Evolutionary conservation across 2,888 invertebrate species (phyloP).

Genomic region (Callimorpha dominula): DNA sequence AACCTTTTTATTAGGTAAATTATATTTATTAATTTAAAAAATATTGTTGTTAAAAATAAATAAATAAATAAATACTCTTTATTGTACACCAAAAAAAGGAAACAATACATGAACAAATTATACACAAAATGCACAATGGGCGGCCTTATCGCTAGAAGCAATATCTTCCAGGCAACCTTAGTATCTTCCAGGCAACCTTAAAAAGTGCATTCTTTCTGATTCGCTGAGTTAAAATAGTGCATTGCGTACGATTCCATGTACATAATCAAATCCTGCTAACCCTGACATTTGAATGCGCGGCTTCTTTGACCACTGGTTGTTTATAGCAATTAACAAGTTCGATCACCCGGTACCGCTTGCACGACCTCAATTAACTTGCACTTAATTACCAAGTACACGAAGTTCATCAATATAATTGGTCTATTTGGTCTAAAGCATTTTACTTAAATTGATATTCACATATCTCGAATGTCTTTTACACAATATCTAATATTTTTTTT

Average conservation of each 20-base stretch:
- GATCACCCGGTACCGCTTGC: slow-evolving; percentile 37
- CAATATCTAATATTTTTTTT: not conserved
- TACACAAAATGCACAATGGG: no score
- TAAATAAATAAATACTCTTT: no score
- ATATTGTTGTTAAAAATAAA: not conserved
- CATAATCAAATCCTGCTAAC: slow-evolving; percentile 37
- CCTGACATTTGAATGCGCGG: slow-evolving; percentile 57
- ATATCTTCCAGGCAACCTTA: no score
- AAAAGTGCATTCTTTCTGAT: not conserved
- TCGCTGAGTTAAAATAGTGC: not conserved
- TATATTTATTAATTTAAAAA: no score
- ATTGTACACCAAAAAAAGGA: no score
- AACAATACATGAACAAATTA: no score
- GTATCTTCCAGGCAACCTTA: no score
- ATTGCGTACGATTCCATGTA: not conserved
- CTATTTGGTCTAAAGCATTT: slow-evolving; percentile 32
- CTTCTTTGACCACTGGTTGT: slow-evolving; percentile 61
- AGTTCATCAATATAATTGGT: slow-evolving; percentile 49
- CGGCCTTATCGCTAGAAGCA: no score
- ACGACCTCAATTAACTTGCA: slow-evolving; percentile 45
- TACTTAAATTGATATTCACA: slow-evolving; percentile 14
- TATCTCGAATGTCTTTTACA: not conserved
- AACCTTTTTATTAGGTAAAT: no score
- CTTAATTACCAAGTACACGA: slow-evolving; percentile 46
- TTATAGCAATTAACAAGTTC: slow-evolving; percentile 50